These are phyloP conservation scores for Dasyprocta punctata DNA, from an alignment of 2,113 vertebrate species.

Conservation along the genomic window DNA sequence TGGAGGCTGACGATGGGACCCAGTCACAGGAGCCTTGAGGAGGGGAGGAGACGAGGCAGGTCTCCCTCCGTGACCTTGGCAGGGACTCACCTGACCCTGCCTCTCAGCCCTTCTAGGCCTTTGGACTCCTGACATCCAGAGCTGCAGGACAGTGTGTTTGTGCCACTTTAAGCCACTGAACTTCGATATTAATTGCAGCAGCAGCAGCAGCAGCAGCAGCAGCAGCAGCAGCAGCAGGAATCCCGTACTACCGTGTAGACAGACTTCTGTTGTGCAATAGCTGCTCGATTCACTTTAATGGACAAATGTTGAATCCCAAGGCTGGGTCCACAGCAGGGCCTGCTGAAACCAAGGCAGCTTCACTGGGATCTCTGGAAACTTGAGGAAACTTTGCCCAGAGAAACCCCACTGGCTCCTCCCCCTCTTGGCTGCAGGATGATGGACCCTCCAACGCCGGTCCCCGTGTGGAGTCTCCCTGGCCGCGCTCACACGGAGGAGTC, in stretches of 20 bases:
- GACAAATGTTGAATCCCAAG: background rate
- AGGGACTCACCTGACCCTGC: background rate
- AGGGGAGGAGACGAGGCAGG: background rate
- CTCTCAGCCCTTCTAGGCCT: background rate
- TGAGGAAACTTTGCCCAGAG: background rate
- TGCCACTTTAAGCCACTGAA: background rate
- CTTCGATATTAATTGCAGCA: background rate
- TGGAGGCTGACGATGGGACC: background rate
- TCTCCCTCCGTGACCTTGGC: background rate
- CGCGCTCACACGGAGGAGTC: no score
- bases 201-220: background rate
- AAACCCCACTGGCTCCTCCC: no score
- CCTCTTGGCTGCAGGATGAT: no score
- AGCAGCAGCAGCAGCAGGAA: background rate
- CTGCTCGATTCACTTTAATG: background rate
- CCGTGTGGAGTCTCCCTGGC: no score
- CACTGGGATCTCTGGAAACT: background rate
- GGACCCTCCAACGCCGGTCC: no score
- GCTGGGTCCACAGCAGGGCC: background rate
- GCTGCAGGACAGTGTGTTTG: background rate
- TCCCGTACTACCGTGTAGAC: accelerated
- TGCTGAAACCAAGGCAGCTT: background rate
- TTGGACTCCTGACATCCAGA: background rate
- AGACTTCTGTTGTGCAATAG: background rate
- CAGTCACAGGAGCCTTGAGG: background rate